Percentiles rank a stretch among this genome's conserved stretches.
Conservation (phyloP, 2,888 invertebrate genomes). For the Platycheirus albimanus region DNA sequence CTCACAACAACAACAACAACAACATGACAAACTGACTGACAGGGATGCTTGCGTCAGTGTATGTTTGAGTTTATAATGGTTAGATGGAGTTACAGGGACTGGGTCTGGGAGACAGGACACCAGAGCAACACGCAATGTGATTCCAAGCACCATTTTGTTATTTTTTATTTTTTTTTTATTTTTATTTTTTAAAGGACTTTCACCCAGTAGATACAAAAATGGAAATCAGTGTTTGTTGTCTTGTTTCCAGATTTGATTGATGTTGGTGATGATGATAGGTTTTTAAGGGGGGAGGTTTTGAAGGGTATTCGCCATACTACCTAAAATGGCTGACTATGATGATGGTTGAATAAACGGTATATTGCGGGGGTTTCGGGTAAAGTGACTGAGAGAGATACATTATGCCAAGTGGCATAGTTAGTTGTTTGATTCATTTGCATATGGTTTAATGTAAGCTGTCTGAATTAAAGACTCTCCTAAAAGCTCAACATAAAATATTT, state of each 20-base stretch:
- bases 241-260: conserved; percentile 71
- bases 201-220: conserved; percentile 23
- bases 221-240: conserved; percentile 71
- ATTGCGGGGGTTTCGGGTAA: not conserved
- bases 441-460: not conserved
- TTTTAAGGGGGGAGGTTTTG: conserved; percentile 4
- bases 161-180: conserved; percentile 21
- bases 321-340: not conserved
- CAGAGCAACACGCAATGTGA: conserved; percentile 46
- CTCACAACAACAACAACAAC: not conserved
- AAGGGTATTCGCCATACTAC: not conserved
- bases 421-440: conserved; percentile 64
- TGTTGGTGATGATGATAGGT: conserved; percentile 64
- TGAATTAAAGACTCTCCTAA: conserved; percentile 10
- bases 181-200: conserved; percentile 45
- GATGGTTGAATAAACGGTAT: not conserved
- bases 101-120: conserved; percentile 13
- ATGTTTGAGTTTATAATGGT: conserved; percentile 34
- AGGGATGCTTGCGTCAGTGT: conserved; percentile 36
- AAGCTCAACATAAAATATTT: not conserved
- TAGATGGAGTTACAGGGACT: not conserved
- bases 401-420: conserved; percentile 63
- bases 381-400: conserved; percentile 51
- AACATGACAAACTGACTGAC: conserved; percentile 48
- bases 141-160: conserved; percentile 48